Percentiles rank a stretch among this genome's conserved stretches.
Evolutionary conservation across 2,888 invertebrate species (phyloP).

Genomic region (Molorchus minor): DNA sequence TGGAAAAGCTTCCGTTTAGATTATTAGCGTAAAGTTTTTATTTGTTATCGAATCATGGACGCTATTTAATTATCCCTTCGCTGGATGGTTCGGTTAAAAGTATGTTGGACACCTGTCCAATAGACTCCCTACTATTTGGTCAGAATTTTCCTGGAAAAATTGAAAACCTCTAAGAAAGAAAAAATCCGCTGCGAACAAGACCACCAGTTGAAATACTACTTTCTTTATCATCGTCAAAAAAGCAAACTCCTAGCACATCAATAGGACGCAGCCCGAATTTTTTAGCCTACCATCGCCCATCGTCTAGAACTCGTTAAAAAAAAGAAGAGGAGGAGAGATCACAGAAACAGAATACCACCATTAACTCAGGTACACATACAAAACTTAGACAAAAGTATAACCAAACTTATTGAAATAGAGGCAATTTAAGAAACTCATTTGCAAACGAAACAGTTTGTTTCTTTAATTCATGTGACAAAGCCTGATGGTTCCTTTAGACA

Average conservation of each 20-base stretch:
- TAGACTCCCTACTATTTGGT: slow-evolving; percentile 20
- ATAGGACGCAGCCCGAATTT: background rate
- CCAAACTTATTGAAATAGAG: background rate
- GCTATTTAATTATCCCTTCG: slow-evolving; percentile 18
- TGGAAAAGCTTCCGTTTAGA: slow-evolving; percentile 21
- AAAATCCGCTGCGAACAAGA: slow-evolving; percentile 14
- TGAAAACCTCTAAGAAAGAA: slow-evolving; percentile 5
- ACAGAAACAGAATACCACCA: background rate
- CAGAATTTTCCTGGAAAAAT: slow-evolving; percentile 3
- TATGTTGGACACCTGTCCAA: slow-evolving; percentile 11
- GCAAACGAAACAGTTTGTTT: background rate
- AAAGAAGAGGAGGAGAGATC: background rate
- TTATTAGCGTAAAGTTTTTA: slow-evolving; percentile 19
- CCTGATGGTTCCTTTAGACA: background rate
- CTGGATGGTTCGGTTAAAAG: slow-evolving; percentile 3
- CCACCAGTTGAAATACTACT: too few species aligned
- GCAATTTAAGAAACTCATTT: background rate
- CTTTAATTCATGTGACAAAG: background rate
- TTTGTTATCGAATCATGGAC: slow-evolving; percentile 17
- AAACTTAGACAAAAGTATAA: background rate
- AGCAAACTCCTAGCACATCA: too few species aligned
- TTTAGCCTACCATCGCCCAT: slow-evolving; percentile 11
- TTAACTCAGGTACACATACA: background rate
- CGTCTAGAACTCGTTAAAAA: background rate
- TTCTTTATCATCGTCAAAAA: too few species aligned